phyloP scores from a whole-genome alignment of 2,113 vertebrate genomes.

The Nymphicus hollandicus region DNA sequence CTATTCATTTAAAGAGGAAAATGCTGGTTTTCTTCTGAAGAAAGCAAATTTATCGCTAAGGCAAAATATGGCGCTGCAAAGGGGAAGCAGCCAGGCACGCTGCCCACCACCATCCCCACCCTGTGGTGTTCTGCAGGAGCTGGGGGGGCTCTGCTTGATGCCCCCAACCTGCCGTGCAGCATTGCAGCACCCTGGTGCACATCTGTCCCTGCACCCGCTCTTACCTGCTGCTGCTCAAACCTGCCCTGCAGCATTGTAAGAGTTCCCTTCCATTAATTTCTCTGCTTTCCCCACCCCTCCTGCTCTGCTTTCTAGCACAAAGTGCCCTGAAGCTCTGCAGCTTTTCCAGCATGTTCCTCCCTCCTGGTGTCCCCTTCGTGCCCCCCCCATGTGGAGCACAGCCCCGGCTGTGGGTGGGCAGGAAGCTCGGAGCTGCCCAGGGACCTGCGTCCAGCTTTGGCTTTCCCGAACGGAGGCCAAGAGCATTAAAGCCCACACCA shows the following conservation, averaged over 20 bases:
- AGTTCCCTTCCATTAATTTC: not conserved
- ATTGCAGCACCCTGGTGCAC: not conserved
- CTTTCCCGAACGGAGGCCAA: not conserved
- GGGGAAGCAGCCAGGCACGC: fast-evolving
- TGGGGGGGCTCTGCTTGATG: fast-evolving
- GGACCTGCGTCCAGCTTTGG: not conserved
- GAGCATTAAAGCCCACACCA: not conserved
- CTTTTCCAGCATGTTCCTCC: not conserved
- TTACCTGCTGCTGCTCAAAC: not conserved
- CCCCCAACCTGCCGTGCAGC: not conserved
- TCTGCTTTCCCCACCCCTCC: not conserved
- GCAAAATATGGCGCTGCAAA: fast-evolving
- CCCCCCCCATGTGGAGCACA: fast-evolving
- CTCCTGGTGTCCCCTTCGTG: not conserved
- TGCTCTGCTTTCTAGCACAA: not conserved
- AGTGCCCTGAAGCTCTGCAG: not conserved
- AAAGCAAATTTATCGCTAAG: fast-evolving
- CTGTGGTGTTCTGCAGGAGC: fast-evolving
- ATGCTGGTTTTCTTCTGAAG: not conserved
- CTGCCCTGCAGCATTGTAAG: slow-evolving; percentile 41
- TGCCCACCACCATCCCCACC: not conserved
- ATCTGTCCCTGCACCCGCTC: not conserved
- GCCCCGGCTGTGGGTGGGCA: not conserved
- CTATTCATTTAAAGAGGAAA: not conserved
- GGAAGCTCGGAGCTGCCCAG: not conserved